These are phyloP conservation scores for Oscheius sp. DNA, from an alignment of 2,888 invertebrate genomes.

Conservation along the genomic window DNA sequence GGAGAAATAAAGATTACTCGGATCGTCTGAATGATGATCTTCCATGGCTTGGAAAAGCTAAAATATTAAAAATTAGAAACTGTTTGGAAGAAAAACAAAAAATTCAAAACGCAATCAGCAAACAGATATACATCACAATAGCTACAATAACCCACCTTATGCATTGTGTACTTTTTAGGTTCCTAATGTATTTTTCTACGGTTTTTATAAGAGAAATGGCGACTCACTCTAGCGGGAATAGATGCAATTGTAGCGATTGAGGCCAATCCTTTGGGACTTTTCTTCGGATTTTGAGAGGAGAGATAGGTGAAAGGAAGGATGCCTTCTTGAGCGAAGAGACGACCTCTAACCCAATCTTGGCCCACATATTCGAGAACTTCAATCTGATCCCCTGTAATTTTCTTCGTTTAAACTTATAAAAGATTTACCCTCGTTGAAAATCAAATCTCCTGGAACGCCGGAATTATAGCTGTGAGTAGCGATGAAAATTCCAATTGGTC, in stretches of 20 bases:
- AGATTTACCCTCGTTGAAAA: conserved; percentile 33
- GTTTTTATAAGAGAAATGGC: background rate
- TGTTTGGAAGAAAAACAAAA: background rate
- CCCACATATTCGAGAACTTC: conserved; percentile 45
- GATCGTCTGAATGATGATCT: conserved; percentile 51
- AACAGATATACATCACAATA: background rate
- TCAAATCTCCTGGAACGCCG: conserved; percentile 46
- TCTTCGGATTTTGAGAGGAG: conserved; percentile 36
- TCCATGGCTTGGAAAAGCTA: conserved; percentile 34
- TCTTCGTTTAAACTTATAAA: background rate
- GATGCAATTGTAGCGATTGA: conserved; percentile 30
- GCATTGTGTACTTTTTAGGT: conserved; percentile 9
- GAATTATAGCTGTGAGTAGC: conserved; percentile 60
- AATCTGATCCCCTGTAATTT: conserved; percentile 36
- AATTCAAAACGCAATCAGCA: background rate
- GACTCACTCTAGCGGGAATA: conserved; percentile 31
- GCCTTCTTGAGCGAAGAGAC: conserved; percentile 48
- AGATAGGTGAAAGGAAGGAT: conserved; percentile 58
- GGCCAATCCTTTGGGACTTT: conserved; percentile 38
- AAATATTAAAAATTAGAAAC: background rate
- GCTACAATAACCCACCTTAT: conserved; percentile 14
- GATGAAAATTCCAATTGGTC: conserved; percentile 15
- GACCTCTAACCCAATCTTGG: conserved; percentile 50
- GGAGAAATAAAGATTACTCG: conserved; percentile 52
- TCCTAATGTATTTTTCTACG: background rate